phyloP scores from a whole-genome alignment of 2,888 invertebrate genomes.

The Cephus spinipes region DNA sequence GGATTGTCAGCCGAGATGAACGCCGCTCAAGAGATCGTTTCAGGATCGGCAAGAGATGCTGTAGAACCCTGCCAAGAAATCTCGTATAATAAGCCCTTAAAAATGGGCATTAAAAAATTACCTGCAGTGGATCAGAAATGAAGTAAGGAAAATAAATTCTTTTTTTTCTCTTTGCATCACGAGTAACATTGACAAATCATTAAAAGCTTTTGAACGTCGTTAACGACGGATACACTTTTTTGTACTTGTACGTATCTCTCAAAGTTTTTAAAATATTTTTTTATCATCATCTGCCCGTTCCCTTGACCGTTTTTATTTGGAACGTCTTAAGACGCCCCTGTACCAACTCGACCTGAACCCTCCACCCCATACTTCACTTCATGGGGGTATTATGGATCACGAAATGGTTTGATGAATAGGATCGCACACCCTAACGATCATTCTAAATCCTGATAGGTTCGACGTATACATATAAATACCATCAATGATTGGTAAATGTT shows the following conservation, averaged over 20 bases:
- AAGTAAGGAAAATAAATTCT: too few species aligned
- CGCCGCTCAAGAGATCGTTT: conserved; percentile 1
- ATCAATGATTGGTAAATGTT: not conserved
- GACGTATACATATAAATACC: not conserved
- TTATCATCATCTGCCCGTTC: not conserved
- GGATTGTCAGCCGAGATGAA: conserved; percentile 3
- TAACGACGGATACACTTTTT: not conserved
- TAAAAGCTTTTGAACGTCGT: not conserved
- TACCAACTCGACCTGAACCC: not conserved
- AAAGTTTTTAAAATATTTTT: not conserved
- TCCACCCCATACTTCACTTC: not conserved
- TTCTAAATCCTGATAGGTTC: not conserved
- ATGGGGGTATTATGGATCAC: conserved; percentile 18
- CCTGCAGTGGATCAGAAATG: not conserved
- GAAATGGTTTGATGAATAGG: conserved; percentile 19
- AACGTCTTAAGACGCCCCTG: not conserved
- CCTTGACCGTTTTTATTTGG: not conserved
- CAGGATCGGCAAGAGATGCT: not conserved
- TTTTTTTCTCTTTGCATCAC: not conserved
- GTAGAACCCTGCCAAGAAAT: too few species aligned
- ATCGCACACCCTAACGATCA: not conserved
- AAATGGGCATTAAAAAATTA: not conserved
- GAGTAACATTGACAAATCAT: not conserved
- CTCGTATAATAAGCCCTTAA: too few species aligned
- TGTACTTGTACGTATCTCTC: not conserved